Base-by-base conservation (phyloP, 1,140 invertebrate species). In the Tigriopus japonicus region DNA sequence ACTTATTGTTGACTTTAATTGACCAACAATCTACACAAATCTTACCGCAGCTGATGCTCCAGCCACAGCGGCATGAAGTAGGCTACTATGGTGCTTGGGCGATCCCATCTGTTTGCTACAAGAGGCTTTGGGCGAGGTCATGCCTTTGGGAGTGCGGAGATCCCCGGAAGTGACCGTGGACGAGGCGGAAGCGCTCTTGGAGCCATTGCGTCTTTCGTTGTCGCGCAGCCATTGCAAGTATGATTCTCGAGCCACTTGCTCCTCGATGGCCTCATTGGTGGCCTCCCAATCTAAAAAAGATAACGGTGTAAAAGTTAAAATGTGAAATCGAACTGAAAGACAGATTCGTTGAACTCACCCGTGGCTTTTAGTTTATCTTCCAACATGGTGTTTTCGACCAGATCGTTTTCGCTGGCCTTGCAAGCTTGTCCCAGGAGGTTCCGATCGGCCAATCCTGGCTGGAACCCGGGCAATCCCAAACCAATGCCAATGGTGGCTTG, bases 381-480 rank as follows among this genome's bases (percentile, higher is more conserved):
- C 56, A 94, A 74, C 89, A 94, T 94, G 2, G 87, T 84, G 79
- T 86, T 82, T 74, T 93, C 89, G 65, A 93, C 83, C 64, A 89
- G 81, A 63, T 84, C 74, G 60, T 90, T 80, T 73, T 94, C 89
- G 65, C 86, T 91, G 65, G 84, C 78, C 64, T 80, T 75, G 19
- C 83, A 77, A 6, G 86, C 88, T 69, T 92, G 86, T 51, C 80
- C 80, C 64, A 90, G 76, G 52, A 88, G 74, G 67, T 79, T 79
- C 62, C 80, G 78, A 65, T 88, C 84, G 54, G 84, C 81, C 42
- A 83, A 71, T 65, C 87, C 85, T 58, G 89, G 86, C 68, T 85
- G 81, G 66, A 82, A 83, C 62, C 82, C 81, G 63, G 89, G 88
- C 66, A 94, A 76, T 24, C 89, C 90, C 17, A 58, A 41, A 1